Conservation (phyloP, 2,113 vertebrate species). For the Lathamus discolor region DNA sequence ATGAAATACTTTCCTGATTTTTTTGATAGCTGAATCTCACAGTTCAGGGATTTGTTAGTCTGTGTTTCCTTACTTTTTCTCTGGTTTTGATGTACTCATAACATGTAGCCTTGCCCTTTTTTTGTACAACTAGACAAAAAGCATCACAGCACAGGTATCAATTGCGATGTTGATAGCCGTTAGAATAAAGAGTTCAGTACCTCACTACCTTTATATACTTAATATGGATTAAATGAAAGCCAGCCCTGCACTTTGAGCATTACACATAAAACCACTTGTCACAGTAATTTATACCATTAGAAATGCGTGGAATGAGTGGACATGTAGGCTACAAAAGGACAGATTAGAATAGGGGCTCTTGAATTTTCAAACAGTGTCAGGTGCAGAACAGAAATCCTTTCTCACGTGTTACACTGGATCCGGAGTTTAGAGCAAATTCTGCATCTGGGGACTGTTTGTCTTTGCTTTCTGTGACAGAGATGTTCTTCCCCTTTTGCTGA, state of each 20-base stretch:
- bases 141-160: not conserved
- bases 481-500: not conserved
- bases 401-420: not conserved
- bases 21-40: not conserved
- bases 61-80: not conserved
- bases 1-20: not conserved
- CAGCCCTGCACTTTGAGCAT: not conserved
- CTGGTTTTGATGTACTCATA: not conserved
- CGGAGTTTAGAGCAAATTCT: not conserved
- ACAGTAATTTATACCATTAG: not conserved
- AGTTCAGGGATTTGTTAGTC: not conserved
- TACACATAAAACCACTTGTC: not conserved
- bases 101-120: not conserved
- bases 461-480: not conserved
- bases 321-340: not conserved
- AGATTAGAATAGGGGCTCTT: not conserved
- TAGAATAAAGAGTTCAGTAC: not conserved
- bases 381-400: not conserved
- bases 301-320: not conserved
- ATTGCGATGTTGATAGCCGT: not conserved
- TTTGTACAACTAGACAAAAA: not conserved
- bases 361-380: not conserved
- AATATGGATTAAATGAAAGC: not conserved
- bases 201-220: not conserved
- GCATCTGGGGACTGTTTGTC: not conserved